Conservation (phyloP, 2,797 vertebrate genomes). For the Erethizon dorsatum region DNA sequence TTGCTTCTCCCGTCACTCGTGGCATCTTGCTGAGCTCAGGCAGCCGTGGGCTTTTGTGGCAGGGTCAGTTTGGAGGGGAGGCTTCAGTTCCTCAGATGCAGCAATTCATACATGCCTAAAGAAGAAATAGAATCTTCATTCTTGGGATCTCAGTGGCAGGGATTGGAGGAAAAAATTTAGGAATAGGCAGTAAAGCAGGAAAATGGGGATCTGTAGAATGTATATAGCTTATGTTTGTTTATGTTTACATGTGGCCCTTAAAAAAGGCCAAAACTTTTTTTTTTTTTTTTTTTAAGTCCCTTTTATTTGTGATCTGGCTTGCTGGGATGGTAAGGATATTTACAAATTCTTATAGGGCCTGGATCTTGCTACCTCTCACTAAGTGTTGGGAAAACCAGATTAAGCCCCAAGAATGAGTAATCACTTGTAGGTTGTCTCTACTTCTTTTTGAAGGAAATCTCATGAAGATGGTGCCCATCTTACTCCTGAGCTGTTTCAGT, state of each 20-base stretch:
- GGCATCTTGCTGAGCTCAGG: neutral
- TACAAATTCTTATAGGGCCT: neutral
- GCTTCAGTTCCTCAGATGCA: neutral
- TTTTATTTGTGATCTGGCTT: slow-evolving; percentile 27
- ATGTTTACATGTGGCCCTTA: neutral
- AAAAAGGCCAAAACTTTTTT: neutral
- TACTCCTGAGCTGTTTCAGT: neutral
- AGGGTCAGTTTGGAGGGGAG: neutral
- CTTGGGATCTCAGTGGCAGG: neutral
- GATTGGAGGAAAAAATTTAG: neutral
- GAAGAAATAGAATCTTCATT: neutral
- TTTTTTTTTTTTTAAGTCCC: neutral
- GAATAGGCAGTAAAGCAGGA: neutral
- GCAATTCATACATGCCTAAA: neutral
- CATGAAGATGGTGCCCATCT: neutral
- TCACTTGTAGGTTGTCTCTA: neutral
- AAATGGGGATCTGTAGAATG: neutral
- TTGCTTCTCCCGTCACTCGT: neutral
- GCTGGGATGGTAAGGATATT: slow-evolving; percentile 28
- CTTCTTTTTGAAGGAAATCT: slow-evolving; percentile 51
- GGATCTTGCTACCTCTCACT: neutral
- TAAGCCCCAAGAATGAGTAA: neutral
- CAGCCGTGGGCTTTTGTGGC: neutral
- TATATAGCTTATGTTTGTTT: slow-evolving; percentile 1
- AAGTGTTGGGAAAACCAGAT: neutral